phyloP scores from a whole-genome alignment of 2,888 invertebrate genomes.

The Andrena dorsata region DNA sequence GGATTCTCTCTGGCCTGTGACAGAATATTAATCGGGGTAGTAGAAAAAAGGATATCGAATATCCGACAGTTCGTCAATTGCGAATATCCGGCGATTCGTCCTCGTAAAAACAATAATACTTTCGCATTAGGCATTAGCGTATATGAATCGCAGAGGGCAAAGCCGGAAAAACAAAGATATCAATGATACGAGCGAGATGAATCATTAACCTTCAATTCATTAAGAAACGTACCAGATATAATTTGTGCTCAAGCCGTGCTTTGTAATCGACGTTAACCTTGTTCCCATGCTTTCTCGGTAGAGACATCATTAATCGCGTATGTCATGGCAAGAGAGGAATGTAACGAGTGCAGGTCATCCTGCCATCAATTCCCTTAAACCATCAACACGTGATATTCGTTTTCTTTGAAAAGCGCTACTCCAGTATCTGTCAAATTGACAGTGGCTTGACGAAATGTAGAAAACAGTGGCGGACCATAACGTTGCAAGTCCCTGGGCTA shows the following conservation, averaged over 20 bases:
- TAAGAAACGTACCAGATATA: conserved; percentile 86
- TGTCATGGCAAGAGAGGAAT: conserved; percentile 66
- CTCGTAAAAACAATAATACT: background rate
- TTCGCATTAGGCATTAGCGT: background rate
- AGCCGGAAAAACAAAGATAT: conserved; percentile 1
- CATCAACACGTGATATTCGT: conserved; percentile 42
- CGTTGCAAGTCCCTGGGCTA: background rate
- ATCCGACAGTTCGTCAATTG: background rate
- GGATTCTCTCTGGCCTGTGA: conserved; percentile 91
- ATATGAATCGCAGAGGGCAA: background rate
- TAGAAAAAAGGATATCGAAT: background rate
- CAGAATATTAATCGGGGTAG: conserved; percentile 1
- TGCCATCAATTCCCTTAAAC: conserved; percentile 31
- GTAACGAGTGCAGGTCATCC: conserved; percentile 50
- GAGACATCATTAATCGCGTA: conserved; percentile 79
- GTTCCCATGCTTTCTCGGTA: conserved; percentile 79
- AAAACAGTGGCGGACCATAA: conserved; percentile 42
- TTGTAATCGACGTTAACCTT: conserved; percentile 86
- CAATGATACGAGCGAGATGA: background rate
- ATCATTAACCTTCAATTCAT: conserved; percentile 58
- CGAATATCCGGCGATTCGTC: background rate
- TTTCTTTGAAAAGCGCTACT: conserved; percentile 27
- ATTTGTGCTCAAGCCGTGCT: conserved; percentile 87
- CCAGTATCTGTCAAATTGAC: conserved; percentile 51
- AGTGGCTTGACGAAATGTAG: conserved; percentile 29